Evolutionary conservation across 2,113 vertebrate genomes (phyloP).

Genomic region (Ailurus styani): DNA sequence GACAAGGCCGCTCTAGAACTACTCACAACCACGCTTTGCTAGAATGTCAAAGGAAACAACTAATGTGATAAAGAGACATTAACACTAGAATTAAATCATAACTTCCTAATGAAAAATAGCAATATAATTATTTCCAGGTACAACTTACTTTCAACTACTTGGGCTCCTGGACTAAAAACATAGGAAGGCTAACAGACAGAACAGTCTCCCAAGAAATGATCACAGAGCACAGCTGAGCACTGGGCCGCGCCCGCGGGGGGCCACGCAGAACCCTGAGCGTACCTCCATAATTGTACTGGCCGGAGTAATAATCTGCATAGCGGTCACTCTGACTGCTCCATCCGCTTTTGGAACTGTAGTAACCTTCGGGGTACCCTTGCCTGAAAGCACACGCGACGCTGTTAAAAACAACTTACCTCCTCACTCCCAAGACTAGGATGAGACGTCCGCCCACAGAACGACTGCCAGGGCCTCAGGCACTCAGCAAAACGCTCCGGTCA

Average conservation of each 20-base stretch:
- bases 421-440: rapidly evolving
- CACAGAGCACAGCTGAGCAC: rapidly evolving
- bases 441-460: rapidly evolving
- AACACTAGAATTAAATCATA: rapidly evolving
- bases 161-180: neutral
- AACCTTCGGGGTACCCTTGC: slow-evolving; percentile 89
- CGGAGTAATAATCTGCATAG: slow-evolving; percentile 87
- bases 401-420: neutral
- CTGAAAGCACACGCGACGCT: slow-evolving; percentile 76
- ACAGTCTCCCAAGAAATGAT: neutral
- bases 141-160: neutral
- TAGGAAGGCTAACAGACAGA: rapidly evolving
- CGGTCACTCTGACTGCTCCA: slow-evolving; percentile 89
- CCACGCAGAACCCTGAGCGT: neutral
- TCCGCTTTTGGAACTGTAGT: slow-evolving; percentile 82
- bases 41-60: neutral
- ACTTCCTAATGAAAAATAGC: neutral
- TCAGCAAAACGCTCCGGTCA: rapidly evolving
- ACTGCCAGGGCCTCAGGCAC: neutral
- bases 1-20: too few species aligned
- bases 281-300: slow-evolving; percentile 87
- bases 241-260: rapidly evolving
- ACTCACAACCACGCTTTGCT: neutral
- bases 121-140: rapidly evolving
- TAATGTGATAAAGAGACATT: rapidly evolving